Percentiles rank a stretch among this genome's conserved stretches.
Evolutionary conservation across 35 echinoderm and acorn worm species (phyloP).

Genomic region (Lytechinus variegatus): DNA sequence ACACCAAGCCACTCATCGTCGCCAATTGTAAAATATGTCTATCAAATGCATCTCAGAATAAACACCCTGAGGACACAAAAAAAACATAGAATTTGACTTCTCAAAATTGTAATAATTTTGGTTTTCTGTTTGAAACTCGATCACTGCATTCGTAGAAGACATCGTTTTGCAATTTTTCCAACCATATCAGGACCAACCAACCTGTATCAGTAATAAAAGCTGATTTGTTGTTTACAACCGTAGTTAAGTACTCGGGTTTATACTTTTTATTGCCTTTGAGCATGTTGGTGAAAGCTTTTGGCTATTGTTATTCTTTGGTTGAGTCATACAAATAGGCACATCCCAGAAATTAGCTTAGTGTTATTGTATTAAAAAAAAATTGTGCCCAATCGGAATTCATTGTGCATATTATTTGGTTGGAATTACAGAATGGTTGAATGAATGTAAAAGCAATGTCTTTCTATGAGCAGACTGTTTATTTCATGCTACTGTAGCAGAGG

Average conservation of each 20-base stretch:
- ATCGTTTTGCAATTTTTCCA: background rate
- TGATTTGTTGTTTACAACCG: too few relatives aligned
- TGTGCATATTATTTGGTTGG: too few relatives aligned
- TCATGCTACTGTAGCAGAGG: too few relatives aligned
- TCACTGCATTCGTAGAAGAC: background rate
- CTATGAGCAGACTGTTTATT: background rate
- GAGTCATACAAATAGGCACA: too few relatives aligned
- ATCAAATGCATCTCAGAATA: constrained; percentile 41
- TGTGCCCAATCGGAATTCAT: too few relatives aligned
- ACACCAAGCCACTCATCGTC: background rate
- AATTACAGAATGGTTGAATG: background rate
- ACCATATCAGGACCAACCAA: background rate
- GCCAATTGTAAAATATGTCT: constrained; percentile 41
- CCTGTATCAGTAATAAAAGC: too few relatives aligned
- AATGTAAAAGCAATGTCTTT: background rate
- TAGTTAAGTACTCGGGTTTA: too few relatives aligned
- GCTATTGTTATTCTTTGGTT: too few relatives aligned
- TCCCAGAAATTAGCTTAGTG: too few relatives aligned
- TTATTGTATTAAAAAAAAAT: too few relatives aligned
- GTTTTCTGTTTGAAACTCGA: background rate
- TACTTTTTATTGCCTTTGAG: too few relatives aligned
- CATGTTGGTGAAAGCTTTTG: too few relatives aligned
- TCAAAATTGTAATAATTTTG: background rate
- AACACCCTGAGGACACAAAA: constrained; percentile 32
- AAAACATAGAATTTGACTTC: background rate